These are phyloP conservation scores for Peromyscus nudipes DNA, from an alignment of 2,797 vertebrate species.

Conservation along the genomic window DNA sequence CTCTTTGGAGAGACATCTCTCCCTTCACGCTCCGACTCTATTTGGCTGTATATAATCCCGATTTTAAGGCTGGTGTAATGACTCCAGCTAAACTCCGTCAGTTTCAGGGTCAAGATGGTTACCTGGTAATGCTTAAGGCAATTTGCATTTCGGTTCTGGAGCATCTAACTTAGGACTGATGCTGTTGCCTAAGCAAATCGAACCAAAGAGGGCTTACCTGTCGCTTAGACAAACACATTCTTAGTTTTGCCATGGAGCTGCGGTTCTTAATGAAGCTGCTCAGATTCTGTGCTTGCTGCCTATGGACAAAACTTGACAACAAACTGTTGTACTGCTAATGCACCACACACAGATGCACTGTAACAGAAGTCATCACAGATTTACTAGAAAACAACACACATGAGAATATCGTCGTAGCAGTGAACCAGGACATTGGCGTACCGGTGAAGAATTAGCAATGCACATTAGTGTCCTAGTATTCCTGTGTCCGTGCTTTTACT, in stretches of 20 bases:
- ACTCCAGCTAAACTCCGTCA: no score
- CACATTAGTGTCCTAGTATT: background rate
- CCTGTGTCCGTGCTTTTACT: background rate
- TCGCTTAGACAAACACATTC: background rate
- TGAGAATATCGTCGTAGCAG: background rate
- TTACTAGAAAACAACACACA: background rate
- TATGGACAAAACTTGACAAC: no score
- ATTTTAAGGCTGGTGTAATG: background rate
- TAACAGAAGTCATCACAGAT: no score
- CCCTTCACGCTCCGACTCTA: background rate
- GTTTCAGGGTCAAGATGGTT: background rate
- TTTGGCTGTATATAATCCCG: no score
- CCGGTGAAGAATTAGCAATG: background rate
- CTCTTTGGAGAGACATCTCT: background rate
- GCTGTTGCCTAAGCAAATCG: background rate
- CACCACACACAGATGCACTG: background rate
- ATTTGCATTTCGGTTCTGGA: background rate
- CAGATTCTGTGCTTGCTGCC: background rate
- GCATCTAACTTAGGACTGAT: background rate
- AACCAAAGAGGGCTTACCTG: no score
- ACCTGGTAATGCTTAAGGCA: background rate
- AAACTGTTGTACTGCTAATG: background rate
- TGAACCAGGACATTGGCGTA: background rate
- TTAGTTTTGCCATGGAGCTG: background rate
- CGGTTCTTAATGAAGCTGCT: background rate